Evolutionary conservation across 1,140 invertebrate species (phyloP), one percentile per base, ranked within the genome.

Genomic region (Drosophila ercepeae): DNA sequence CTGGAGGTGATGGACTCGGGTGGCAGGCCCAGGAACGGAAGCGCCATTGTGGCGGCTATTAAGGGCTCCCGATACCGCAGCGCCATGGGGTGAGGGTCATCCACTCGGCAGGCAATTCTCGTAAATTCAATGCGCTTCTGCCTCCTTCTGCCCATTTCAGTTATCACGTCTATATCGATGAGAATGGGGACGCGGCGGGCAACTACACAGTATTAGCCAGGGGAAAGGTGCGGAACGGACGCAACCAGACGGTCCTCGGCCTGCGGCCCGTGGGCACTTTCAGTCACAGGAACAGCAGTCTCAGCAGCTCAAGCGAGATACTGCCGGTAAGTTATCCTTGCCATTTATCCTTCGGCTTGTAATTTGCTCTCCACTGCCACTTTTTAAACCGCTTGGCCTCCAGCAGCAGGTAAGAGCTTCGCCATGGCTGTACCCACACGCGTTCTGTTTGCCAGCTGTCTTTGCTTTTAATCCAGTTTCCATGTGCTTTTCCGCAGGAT

Each of bases 121-220:
- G 34, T 29, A 67, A 45, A 51, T 21, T 42, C 29, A 29, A 8
- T 16, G 34, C 34, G n/a, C n/a, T n/a, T n/a, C n/a, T n/a, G 14
- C 36, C 36, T 27, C 32, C 19, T 55, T 70, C 39, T 42, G 14
- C 39, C 14, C 3, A 18, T 42, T 70, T 21, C 86, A 97, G 96
- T 29, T 98, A 97, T 91, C 95, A 95, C 92, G 96, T 97, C 2
- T 95, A 97, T 74, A 98, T 99, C 93, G 97, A 99, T 89, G 95
- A 97, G 73, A 97, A 97, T 81, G 98, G 97, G 0, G 98, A 99
- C 88, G 97, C 98, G 0, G 96, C 97, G 83, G 98, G 98, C 11
- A 99, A 99, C 93, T 99, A 99, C 92, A 98, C 97, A 0, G 92
- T 99, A 51, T 94, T 99, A 68, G 95, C 95, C 1, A 82, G 75